Percentiles rank a stretch among this genome's conserved stretches.
phyloP scores from a whole-genome alignment of 2,797 vertebrate genomes.

The Borostomias antarcticus region DNA sequence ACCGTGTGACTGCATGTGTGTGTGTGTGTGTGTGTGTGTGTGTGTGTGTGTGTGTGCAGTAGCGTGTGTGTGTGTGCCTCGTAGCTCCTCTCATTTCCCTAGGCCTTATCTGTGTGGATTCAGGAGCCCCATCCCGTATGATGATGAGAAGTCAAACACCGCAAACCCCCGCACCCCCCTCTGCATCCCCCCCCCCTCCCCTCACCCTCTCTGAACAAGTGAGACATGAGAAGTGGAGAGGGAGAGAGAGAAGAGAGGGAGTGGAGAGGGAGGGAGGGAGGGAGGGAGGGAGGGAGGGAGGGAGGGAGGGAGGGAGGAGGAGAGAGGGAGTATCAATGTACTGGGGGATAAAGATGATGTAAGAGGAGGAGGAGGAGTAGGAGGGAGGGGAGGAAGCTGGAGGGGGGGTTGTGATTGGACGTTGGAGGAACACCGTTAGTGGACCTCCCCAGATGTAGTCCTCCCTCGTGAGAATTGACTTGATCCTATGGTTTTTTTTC shows the following conservation, averaged over 20 bases:
- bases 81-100: conserved; percentile 1
- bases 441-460: too few species aligned
- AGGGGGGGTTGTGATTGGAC: conserved; percentile 17
- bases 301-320: background rate
- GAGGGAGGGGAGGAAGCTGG: too few species aligned
- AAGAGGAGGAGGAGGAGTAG: too few species aligned
- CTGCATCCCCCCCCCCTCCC: conserved; percentile 15
- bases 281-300: background rate
- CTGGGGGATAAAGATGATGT: background rate
- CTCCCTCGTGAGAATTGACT: too few species aligned
- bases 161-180: too few species aligned
- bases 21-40: too few species aligned
- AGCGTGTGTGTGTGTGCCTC: conserved; percentile 12
- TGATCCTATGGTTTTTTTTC: too few species aligned
- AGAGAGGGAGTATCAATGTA: background rate
- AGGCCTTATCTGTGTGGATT: conserved; percentile 10
- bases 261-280: background rate
- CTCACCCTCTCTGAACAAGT: background rate
- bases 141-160: conserved; percentile 4
- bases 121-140: background rate
- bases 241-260: background rate
- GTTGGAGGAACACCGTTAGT: too few species aligned
- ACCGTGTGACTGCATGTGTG: too few species aligned
- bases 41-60: too few species aligned
- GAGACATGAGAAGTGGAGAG: background rate